Conservation (phyloP, 2,888 invertebrate genomes). For the Falcaria lacertinaria region DNA sequence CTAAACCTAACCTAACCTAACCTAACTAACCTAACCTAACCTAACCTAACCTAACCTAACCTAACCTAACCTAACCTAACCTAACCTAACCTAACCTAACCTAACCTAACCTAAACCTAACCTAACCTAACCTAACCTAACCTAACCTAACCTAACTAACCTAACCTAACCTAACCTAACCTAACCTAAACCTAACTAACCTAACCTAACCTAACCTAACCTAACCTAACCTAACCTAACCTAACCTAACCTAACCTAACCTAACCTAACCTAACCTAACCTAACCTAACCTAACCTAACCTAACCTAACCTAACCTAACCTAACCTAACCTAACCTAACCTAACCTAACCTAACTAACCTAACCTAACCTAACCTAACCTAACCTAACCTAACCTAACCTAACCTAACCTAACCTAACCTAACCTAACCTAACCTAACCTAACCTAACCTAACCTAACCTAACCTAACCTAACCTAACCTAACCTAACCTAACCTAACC, state of each 20-base stretch:
- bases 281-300: slow-evolving; percentile 9
- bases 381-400: slow-evolving; percentile 10
- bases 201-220: no score
- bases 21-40: no score
- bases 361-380: slow-evolving; percentile 10
- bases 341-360: slow-evolving; percentile 10
- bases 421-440: slow-evolving; percentile 10
- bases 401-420: slow-evolving; percentile 10
- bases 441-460: slow-evolving; percentile 6
- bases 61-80: no score
- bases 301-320: slow-evolving; percentile 15
- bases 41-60: no score
- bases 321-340: slow-evolving; percentile 13
- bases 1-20: no score
- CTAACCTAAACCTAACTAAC: no score
- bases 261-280: slow-evolving; percentile 1
- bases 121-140: no score
- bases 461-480: slow-evolving; percentile 7
- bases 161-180: no score
- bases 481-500: slow-evolving; percentile 14
- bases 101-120: no score
- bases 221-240: no score
- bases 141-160: no score
- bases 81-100: no score
- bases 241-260: neutral